Evolutionary conservation across 2,113 vertebrate genomes (phyloP).

Genomic region (Euleptes europaea): DNA sequence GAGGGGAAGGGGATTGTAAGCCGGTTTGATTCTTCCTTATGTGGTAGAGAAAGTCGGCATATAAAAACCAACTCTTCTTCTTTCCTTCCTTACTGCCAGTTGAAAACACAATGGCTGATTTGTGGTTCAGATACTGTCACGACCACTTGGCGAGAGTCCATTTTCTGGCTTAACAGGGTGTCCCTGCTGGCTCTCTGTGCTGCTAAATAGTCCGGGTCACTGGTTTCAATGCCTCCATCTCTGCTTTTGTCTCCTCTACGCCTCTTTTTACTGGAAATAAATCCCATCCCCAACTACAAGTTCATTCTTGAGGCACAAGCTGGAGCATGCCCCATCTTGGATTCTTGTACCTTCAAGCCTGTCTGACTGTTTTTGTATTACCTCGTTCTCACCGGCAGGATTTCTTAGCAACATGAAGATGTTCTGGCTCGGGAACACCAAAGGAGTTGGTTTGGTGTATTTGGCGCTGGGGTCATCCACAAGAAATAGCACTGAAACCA

Average conservation of each 20-base stretch:
- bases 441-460: background rate
- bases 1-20: too few relatives aligned
- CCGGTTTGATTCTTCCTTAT: too few relatives aligned
- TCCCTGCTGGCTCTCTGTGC: background rate
- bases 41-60: too few relatives aligned
- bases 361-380: constrained; percentile 12
- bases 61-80: too few relatives aligned
- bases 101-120: background rate
- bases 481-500: too few relatives aligned
- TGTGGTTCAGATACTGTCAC: too few relatives aligned
- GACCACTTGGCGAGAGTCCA: background rate
- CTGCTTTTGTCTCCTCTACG: background rate
- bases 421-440: background rate
- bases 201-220: background rate
- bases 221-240: background rate
- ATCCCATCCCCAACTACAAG: background rate
- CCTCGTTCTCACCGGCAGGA: constrained; percentile 30
- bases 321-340: constrained; percentile 27
- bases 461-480: too few relatives aligned
- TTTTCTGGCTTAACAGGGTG: background rate
- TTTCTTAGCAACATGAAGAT: background rate
- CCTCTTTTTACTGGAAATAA: background rate
- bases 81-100: background rate
- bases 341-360: constrained; percentile 21
- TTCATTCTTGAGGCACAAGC: background rate